Evolutionary conservation across 2,888 invertebrate species (phyloP).

Genomic region (Yponomeuta cagnagella): DNA sequence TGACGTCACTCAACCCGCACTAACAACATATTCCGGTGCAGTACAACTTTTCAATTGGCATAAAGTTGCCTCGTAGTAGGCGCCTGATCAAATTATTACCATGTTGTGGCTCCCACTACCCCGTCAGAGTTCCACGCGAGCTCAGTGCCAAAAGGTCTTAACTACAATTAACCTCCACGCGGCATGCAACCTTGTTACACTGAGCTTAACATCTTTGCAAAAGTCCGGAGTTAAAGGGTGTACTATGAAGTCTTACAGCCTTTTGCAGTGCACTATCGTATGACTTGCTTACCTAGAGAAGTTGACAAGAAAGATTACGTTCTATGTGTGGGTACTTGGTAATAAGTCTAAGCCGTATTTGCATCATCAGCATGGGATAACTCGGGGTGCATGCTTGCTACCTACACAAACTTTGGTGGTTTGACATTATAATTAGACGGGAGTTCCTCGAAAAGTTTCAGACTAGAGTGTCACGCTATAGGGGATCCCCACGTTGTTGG

Average conservation of each 20-base stretch:
- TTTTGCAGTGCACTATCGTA: constrained; percentile 18
- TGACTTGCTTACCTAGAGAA: constrained; percentile 36
- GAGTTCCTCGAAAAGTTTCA: too few species aligned
- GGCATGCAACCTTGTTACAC: constrained; percentile 25
- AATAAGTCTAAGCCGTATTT: constrained; percentile 68
- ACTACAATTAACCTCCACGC: constrained; percentile 21
- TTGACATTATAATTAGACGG: neutral
- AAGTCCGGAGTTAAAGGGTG: too few species aligned
- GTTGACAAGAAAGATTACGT: constrained; percentile 66
- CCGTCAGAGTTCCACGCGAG: constrained; percentile 37
- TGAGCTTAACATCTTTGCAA: neutral
- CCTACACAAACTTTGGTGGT: constrained; percentile 43
- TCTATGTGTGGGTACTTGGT: constrained; percentile 57
- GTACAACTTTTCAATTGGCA: constrained; percentile 64
- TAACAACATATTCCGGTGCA: constrained; percentile 52
- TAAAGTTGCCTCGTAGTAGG: constrained; percentile 50
- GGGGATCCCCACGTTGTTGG: too few species aligned
- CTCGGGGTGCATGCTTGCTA: constrained; percentile 30
- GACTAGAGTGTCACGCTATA: too few species aligned
- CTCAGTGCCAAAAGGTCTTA: constrained; percentile 36
- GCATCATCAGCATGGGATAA: constrained; percentile 38
- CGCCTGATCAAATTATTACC: constrained; percentile 71
- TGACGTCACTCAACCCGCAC: constrained; percentile 37
- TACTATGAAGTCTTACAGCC: constrained; percentile 13
- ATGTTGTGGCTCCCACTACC: constrained; percentile 55